Evolutionary conservation across 23 tunicate genomes (phyloP), one percentile per base, ranked within the genome.

Genomic region (Oikopleura dioica): DNA sequence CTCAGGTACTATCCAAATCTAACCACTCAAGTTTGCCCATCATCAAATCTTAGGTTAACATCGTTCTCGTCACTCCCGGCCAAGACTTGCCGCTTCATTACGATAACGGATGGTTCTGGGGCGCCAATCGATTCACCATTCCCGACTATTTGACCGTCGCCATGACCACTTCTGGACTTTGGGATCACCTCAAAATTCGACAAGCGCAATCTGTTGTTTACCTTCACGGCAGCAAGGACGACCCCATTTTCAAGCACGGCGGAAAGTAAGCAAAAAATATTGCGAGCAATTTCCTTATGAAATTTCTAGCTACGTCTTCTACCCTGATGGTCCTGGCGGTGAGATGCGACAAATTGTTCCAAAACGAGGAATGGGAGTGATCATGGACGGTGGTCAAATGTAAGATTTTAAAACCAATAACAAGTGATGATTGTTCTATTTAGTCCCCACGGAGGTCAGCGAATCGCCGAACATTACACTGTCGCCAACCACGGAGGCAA

Each of bases 91-190:
- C 72, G 2, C 16, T 28, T 23, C 72, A 63, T 63, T 63, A 63
- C 26, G 72, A 63, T 63, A 63, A 63, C 33, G 72, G 72, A 24
- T 63, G 72, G 72, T 63, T 63, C 26, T 63, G 72, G 72, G 72
- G 72, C 32, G 72, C 72, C 29, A 63, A 63, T 63, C 29, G 72
- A 24, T 63, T 63, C 33, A 63, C 32, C 72, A 16, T 63, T 23
- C 72, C 72, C 4, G 72, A 63, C 33, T 63, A 63, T 63, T 4
- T 63, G 33, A 63, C 72, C 33, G 72, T 63, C 5, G 72, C 72
- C 4, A 63, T 63, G 72, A 63, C 72, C 5, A 63, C 72, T 28
- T 63, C 72, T 23, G 33, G 33, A 28, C 72, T 63, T 28, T 63
- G 16, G 16, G 72, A 63, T 2, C 30, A 63, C 33, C 16, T 63